Percentiles rank a stretch among this genome's conserved stretches.
These are phyloP conservation scores for Nephrocerus scutellatus DNA, from an alignment of 2,888 invertebrate species.

Conservation along the genomic window DNA sequence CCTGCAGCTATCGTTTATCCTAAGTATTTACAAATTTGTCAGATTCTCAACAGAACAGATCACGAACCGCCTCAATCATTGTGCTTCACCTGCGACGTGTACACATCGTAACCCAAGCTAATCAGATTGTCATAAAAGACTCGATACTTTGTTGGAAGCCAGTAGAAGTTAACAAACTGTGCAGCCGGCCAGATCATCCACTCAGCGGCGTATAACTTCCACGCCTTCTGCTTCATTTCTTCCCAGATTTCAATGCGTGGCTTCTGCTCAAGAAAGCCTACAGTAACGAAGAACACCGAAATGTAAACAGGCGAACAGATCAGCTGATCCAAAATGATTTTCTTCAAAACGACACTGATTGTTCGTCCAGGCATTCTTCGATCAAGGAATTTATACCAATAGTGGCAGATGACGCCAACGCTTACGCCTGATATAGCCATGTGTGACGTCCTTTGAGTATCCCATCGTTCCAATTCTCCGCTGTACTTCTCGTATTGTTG, in stretches of 20 bases:
- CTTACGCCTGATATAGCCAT: constrained; percentile 73
- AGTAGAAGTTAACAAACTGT: constrained; percentile 86
- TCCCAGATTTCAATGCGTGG: constrained; percentile 55
- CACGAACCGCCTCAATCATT: too few relatives aligned
- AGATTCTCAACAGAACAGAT: too few relatives aligned
- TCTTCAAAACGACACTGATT: constrained; percentile 60
- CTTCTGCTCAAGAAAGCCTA: constrained; percentile 64
- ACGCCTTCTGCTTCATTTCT: constrained; percentile 68
- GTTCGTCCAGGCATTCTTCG: constrained; percentile 62
- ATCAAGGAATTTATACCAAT: constrained; percentile 79
- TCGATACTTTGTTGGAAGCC: constrained; percentile 71
- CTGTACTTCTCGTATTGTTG: constrained; percentile 67
- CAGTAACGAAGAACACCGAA: constrained; percentile 66
- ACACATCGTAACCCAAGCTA: constrained; percentile 79
- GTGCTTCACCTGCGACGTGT: constrained; percentile 74
- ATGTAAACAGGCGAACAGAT: constrained; percentile 78
- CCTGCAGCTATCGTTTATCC: too few relatives aligned
- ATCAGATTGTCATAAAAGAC: constrained; percentile 81
- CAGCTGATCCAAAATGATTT: constrained; percentile 74
- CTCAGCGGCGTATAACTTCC: constrained; percentile 74
- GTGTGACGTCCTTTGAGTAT: constrained; percentile 58
- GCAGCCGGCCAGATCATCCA: constrained; percentile 92
- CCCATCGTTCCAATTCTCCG: constrained; percentile 53
- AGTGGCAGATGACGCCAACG: constrained; percentile 74
- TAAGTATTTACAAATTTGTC: too few relatives aligned